phyloP scores from a whole-genome alignment of 1,140 invertebrate species.

The Drosophila obscura region DNA sequence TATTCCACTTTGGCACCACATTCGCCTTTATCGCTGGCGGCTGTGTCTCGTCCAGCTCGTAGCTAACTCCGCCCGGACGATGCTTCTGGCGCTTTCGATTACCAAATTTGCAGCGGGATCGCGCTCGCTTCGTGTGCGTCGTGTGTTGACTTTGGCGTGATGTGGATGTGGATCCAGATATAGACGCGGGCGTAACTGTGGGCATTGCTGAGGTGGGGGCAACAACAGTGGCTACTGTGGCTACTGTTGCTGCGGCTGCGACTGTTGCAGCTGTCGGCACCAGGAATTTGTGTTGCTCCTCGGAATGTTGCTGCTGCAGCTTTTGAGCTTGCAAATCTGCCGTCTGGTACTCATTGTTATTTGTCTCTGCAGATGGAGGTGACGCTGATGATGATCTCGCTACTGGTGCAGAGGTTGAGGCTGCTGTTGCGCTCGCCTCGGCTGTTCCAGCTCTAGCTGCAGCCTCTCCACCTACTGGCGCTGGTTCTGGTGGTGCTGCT shows the following conservation, averaged over 20 bases:
- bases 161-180: slow-evolving; percentile 17
- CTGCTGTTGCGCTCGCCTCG: background rate
- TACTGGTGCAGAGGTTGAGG: background rate
- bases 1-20: slow-evolving; percentile 91
- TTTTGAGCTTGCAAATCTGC: slow-evolving; percentile 67
- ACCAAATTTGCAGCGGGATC: slow-evolving; percentile 78
- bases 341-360: slow-evolving; percentile 76
- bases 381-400: slow-evolving; percentile 1
- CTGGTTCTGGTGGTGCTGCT: background rate
- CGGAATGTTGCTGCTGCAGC: slow-evolving; percentile 68
- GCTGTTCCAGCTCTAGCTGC: slow-evolving; percentile 1
- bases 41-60: slow-evolving; percentile 72
- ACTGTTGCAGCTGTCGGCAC: slow-evolving; percentile 26
- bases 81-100: slow-evolving; percentile 73
- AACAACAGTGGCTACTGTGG: background rate
- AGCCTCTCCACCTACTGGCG: background rate
- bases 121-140: slow-evolving; percentile 62
- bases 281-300: slow-evolving; percentile 65
- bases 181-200: background rate
- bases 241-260: slow-evolving; percentile 9
- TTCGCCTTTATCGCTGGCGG: slow-evolving; percentile 84
- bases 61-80: slow-evolving; percentile 71
- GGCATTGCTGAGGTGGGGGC: too few species aligned
- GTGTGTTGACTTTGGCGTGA: slow-evolving; percentile 28
- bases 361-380: slow-evolving; percentile 43